A percentile compares a stretch with the other conserved stretches of the same genome.
Conservation (phyloP, 2,888 invertebrate genomes). For the Drosophila bunnanda region DNA sequence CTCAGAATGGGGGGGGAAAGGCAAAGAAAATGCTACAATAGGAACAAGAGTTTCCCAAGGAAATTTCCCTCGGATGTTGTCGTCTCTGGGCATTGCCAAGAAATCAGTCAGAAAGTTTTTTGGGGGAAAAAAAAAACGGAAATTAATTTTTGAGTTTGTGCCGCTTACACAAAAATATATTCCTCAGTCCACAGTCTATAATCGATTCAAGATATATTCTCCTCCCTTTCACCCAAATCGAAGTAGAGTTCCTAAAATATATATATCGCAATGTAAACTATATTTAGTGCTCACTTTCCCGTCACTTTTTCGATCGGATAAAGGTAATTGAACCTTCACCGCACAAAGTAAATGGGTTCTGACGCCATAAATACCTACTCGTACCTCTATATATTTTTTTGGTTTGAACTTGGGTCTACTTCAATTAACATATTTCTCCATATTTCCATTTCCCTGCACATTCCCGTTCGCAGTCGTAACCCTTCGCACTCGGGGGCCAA, state of each 20-base stretch:
- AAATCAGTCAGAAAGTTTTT: constrained; percentile 24
- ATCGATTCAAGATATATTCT: constrained; percentile 9
- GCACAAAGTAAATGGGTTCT: constrained; percentile 22
- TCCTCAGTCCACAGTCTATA: not conserved
- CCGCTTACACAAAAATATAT: constrained; percentile 12
- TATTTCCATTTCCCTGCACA: constrained; percentile 21
- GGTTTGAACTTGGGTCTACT: constrained; percentile 39
- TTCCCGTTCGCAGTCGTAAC: constrained; percentile 19
- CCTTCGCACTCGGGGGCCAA: constrained; percentile 23
- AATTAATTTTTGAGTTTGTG: constrained; percentile 30
- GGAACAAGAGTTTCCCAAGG: constrained; percentile 29
- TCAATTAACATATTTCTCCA: constrained; percentile 52
- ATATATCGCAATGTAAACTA: constrained; percentile 5
- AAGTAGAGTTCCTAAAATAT: not conserved
- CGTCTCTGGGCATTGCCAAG: constrained; percentile 25
- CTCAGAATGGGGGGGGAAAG: constrained; percentile 1
- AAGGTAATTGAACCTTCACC: constrained; percentile 45
- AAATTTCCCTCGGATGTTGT: constrained; percentile 30
- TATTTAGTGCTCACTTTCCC: constrained; percentile 22
- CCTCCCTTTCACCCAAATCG: not conserved
- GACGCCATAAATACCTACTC: constrained; percentile 47
- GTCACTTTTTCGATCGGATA: constrained; percentile 19
- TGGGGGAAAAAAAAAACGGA: constrained; percentile 10
- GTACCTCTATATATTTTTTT: constrained; percentile 20
- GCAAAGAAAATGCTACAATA: constrained; percentile 27